These are phyloP conservation scores for Kuschelorhynchus macadamiae DNA, from an alignment of 2,888 invertebrate genomes.

Conservation along the genomic window DNA sequence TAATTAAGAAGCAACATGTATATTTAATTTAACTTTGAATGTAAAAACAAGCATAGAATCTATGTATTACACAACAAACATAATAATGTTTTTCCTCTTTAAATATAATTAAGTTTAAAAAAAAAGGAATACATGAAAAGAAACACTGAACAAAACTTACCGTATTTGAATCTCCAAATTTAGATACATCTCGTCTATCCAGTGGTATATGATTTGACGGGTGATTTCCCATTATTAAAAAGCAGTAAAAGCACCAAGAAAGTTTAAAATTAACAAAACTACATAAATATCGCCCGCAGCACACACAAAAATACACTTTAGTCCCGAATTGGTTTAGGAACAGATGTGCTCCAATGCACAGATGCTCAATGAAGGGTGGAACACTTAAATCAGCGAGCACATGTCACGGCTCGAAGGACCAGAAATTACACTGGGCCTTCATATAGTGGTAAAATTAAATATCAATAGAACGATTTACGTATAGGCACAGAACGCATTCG, in stretches of 20 bases:
- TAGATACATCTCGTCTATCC: conserved; percentile 75
- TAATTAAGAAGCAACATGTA: too few relatives aligned
- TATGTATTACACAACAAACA: too few relatives aligned
- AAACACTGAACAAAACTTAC: conserved; percentile 63
- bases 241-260: too few relatives aligned
- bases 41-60: too few relatives aligned
- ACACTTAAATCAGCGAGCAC: conserved; percentile 27
- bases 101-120: too few relatives aligned
- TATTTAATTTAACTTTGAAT: too few relatives aligned
- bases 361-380: conserved; percentile 47
- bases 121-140: too few relatives aligned
- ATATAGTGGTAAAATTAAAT: conserved; percentile 9
- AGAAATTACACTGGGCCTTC: conserved; percentile 20
- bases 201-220: conserved; percentile 89
- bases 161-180: conserved; percentile 67
- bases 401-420: conserved; percentile 20
- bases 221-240: conserved; percentile 66
- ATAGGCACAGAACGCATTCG: not conserved
- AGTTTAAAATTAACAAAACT: conserved; percentile 43
- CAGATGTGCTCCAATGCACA: conserved; percentile 37
- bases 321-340: conserved; percentile 20
- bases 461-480: not conserved
- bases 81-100: too few relatives aligned
- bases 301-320: conserved; percentile 26
- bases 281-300: conserved; percentile 32